Evolutionary conservation across 2,113 vertebrate species (phyloP), one percentile per base, ranked within the genome.

Genomic region (Pseudorasbora parva): DNA sequence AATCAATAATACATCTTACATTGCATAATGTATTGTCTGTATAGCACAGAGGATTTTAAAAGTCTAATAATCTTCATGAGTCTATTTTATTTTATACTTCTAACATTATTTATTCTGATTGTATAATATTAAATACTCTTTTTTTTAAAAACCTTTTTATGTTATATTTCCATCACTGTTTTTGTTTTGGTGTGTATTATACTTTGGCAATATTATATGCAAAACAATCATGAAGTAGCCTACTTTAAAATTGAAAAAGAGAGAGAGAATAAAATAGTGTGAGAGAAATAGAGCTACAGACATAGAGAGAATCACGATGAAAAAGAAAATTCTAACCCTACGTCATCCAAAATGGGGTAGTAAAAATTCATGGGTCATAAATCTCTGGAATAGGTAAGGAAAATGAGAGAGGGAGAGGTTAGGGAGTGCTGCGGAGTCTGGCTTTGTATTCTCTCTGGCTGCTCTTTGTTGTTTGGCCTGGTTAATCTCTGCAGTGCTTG

Each of bases 311-410:
- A 84, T 80, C 33, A 68, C 8, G 41, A 68, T 68, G 33, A 69
- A 41, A 68, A 11, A 68, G 30, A 68, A 37, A 66, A 43, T 21
- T 78, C 41, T 49, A 81, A 47, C 73, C 15, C 68, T 85, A 80
- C 47, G 33, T 81, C 69, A 82, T 81, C 78, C 30, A 72, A n/a
- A 59, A n/a, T 19, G 51, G 41, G 82, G 60, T 80, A 51, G 60
- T 82, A 83, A 83, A 69, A 86, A 80, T 33, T 45, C 77, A 77
- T 49, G 21, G 72, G 25, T 80, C 64, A 81, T 88, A 88, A 86
- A 88, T 86, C 85, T 84, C n/a, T 71, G 23, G 84, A 66, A 83
- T 78, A 60, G 73, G 75, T 82, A 81, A 73, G 49, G 69, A 74
- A 75, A 75, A 82, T 69, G 64, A 51, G 33, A 84, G 59, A 60